phyloP scores from a whole-genome alignment of 2,797 vertebrate genomes.

The Notoglanidium macrostoma region DNA sequence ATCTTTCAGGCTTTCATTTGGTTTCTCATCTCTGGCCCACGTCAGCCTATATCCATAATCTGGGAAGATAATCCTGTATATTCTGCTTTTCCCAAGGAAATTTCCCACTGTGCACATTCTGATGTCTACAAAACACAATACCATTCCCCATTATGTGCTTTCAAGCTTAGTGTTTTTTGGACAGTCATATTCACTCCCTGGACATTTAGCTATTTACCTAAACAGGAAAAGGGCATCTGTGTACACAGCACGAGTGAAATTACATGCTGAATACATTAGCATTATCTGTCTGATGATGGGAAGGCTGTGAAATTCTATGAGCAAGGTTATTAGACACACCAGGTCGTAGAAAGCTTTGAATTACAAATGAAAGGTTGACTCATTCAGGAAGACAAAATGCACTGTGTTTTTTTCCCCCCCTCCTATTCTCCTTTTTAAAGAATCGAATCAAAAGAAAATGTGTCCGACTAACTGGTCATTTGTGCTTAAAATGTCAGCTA shows the following conservation, averaged over 20 bases:
- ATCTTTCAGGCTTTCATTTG: neutral
- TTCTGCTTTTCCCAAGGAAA: neutral
- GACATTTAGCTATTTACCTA: constrained; percentile 50
- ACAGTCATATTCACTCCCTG: constrained; percentile 35
- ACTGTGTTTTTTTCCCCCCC: neutral
- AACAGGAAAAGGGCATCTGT: constrained; percentile 55
- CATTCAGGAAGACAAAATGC: neutral
- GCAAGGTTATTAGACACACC: constrained; percentile 46
- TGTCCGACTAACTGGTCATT: neutral
- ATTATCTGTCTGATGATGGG: constrained; percentile 45
- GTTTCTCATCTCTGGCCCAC: neutral
- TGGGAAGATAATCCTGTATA: neutral
- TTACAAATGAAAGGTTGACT: constrained; percentile 43
- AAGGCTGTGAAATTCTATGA: constrained; percentile 41
- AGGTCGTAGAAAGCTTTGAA: constrained; percentile 43
- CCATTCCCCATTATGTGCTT: constrained; percentile 28
- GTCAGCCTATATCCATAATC: neutral
- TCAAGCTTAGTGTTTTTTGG: constrained; percentile 32
- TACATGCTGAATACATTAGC: constrained; percentile 55
- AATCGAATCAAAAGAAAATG: neutral
- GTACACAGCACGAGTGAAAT: constrained; percentile 53
- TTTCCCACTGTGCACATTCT: neutral
- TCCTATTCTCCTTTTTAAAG: neutral
- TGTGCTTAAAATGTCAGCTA: neutral
- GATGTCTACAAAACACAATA: neutral